Percentiles rank a stretch among this genome's conserved stretches.
phyloP scores from a whole-genome alignment of 2,888 invertebrate genomes.

The Acheta domesticus region DNA sequence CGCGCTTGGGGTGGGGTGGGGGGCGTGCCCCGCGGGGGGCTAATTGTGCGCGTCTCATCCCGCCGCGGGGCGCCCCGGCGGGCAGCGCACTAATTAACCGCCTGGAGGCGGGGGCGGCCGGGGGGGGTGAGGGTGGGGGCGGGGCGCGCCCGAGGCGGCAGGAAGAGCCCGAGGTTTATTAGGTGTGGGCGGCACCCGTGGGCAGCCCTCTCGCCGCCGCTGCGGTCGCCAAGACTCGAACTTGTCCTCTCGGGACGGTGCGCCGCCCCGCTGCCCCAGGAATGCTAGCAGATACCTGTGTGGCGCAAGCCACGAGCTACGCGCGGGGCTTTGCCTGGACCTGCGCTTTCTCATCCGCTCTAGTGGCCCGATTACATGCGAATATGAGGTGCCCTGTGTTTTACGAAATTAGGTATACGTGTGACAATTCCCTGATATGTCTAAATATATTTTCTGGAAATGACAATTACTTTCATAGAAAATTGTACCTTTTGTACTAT shows the following conservation, averaged over 20 bases:
- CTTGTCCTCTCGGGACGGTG: too few species aligned
- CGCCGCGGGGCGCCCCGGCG: neutral
- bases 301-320: too few species aligned
- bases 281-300: neutral
- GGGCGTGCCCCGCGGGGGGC: neutral
- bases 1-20: neutral
- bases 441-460: too few species aligned
- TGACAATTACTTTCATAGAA: too few species aligned
- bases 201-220: neutral
- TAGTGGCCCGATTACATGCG: too few species aligned
- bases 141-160: neutral
- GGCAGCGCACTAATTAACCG: conserved; percentile 10
- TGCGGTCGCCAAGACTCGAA: neutral
- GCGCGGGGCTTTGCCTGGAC: too few species aligned
- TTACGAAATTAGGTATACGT: too few species aligned
- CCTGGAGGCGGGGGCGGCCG: neutral
- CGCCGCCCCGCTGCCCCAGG: neutral
- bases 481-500: too few species aligned
- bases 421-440: too few species aligned
- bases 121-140: neutral
- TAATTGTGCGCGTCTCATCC: conserved; percentile 18
- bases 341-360: too few species aligned
- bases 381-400: too few species aligned
- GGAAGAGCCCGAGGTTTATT: conserved; percentile 4
- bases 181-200: neutral